Evolutionary conservation across 1,140 invertebrate genomes (phyloP).

Genomic region (Atopsyche davidsoni): DNA sequence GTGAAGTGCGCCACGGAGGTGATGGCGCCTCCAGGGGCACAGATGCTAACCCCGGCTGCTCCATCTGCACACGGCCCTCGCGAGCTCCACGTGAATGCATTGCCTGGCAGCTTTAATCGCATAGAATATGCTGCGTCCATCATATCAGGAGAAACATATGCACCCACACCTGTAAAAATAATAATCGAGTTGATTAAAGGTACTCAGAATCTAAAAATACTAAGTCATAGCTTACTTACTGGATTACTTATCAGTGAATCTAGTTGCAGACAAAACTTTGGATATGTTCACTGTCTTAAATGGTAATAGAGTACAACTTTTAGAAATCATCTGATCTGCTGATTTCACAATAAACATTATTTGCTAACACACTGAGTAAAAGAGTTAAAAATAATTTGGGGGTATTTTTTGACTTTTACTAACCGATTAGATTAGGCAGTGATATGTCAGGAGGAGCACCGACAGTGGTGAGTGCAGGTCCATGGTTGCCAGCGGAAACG

Average conservation of each 20-base stretch:
- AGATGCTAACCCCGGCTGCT: slow-evolving; percentile 78
- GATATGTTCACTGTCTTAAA: no score
- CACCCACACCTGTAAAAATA: slow-evolving; percentile 68
- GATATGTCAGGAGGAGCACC: slow-evolving; percentile 87
- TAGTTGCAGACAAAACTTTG: no score
- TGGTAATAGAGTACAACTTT: no score
- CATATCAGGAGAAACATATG: slow-evolving; percentile 96
- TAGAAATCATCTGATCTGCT: no score
- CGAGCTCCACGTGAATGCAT: slow-evolving; percentile 93
- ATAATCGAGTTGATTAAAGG: background rate
- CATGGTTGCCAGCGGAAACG: slow-evolving; percentile 89
- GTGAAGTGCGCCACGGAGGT: slow-evolving; percentile 89
- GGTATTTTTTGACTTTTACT: slow-evolving; percentile 16
- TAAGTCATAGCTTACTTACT: no score
- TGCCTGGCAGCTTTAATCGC: slow-evolving; percentile 72
- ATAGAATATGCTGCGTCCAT: slow-evolving; percentile 93
- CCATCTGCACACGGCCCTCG: slow-evolving; percentile 87
- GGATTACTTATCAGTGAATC: no score
- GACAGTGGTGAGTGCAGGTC: slow-evolving; percentile 87
- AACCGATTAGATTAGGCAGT: slow-evolving; percentile 75
- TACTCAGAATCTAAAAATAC: background rate
- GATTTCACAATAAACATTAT: no score
- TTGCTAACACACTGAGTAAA: no score
- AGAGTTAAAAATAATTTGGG: background rate
- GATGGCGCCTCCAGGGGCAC: slow-evolving; percentile 94